Conservation (phyloP, 1,140 invertebrate species). For the Globodera ellingtonae region DNA sequence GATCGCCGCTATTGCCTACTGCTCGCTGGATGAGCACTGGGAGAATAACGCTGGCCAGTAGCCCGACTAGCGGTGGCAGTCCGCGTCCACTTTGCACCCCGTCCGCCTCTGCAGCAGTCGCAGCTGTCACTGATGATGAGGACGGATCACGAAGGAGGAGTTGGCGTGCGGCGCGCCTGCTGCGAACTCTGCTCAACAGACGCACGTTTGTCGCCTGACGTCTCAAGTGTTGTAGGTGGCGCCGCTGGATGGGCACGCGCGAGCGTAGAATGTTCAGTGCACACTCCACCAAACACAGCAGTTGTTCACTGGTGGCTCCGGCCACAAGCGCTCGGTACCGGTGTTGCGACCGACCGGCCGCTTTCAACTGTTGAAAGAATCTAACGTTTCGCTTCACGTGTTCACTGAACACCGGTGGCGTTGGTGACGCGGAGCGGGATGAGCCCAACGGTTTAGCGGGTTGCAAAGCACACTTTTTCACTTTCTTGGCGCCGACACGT, state of each 20-base stretch:
- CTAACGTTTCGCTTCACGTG: constrained; percentile 11
- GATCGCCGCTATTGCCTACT: no score
- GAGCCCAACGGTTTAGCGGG: background rate
- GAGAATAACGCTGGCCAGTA: no score
- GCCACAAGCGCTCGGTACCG: background rate
- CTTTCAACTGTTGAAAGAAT: constrained; percentile 10
- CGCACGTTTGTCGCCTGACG: constrained; percentile 21
- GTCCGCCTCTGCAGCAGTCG: no score
- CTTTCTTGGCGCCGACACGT: background rate
- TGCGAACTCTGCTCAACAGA: constrained; percentile 16
- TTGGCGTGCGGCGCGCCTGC: background rate
- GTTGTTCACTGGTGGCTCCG: constrained; percentile 16
- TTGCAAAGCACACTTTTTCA: background rate
- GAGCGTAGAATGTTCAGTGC: constrained; percentile 25
- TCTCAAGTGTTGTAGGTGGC: background rate
- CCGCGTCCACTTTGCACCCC: no score
- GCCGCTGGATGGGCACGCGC: constrained; percentile 15
- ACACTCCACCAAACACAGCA: constrained; percentile 25
- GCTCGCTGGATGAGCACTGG: no score
- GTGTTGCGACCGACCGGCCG: background rate
- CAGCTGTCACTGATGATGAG: background rate
- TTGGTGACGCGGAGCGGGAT: no score
- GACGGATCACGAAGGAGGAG: background rate
- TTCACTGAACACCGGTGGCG: background rate
- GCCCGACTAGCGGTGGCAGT: no score